Evolutionary conservation across 2,797 vertebrate genomes (phyloP).

Genomic region (Lithobates sylvaticus): DNA sequence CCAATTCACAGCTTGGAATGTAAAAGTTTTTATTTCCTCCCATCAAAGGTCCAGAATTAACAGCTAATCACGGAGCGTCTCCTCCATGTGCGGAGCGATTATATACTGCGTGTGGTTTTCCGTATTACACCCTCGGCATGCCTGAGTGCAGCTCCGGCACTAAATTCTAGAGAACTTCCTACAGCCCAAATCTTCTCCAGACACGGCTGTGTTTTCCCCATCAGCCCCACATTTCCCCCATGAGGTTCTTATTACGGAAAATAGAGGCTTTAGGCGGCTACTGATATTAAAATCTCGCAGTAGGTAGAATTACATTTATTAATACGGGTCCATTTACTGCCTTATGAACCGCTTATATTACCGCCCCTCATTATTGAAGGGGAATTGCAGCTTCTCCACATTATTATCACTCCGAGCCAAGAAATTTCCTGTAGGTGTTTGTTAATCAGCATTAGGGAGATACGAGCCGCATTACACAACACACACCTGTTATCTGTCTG

Average conservation of each 20-base stretch:
- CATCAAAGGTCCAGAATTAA: constrained; percentile 19
- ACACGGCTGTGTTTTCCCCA: not conserved
- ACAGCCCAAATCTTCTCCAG: not conserved
- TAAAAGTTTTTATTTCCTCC: not conserved
- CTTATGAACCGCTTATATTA: too few relatives aligned
- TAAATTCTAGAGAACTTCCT: not conserved
- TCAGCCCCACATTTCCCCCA: not conserved
- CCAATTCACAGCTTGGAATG: not conserved
- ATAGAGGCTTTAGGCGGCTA: not conserved
- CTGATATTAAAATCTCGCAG: not conserved
- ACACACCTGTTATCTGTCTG: too few relatives aligned
- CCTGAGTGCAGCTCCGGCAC: not conserved
- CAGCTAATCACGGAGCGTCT: constrained; percentile 24
- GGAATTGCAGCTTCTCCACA: too few relatives aligned
- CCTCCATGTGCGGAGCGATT: constrained; percentile 31
- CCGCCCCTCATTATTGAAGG: too few relatives aligned
- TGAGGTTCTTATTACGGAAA: not conserved
- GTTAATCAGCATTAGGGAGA: too few relatives aligned
- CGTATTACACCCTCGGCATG: constrained; percentile 10
- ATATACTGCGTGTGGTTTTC: constrained; percentile 31
- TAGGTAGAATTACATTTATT: too few relatives aligned
- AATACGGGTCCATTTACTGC: too few relatives aligned
- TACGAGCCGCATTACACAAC: too few relatives aligned
- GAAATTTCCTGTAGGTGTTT: too few relatives aligned
- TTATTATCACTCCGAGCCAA: too few relatives aligned